Evolutionary conservation across 2,797 vertebrate genomes (phyloP).

Genomic region (Orientallactaga sibirica): DNA sequence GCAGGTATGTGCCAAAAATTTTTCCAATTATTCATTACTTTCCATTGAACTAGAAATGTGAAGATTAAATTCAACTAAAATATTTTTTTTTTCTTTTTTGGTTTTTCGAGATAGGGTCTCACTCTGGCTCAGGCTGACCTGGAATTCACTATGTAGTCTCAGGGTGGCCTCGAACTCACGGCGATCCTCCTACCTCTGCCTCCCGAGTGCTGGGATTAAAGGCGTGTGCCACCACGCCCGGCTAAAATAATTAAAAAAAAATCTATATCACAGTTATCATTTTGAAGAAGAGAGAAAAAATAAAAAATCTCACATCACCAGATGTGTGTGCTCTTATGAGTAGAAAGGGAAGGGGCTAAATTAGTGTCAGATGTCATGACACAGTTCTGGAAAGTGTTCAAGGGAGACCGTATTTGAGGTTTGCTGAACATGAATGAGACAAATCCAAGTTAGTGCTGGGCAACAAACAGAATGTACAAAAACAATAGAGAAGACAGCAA

Average conservation of each 20-base stretch:
- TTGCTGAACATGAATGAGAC: not conserved
- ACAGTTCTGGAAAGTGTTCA: not conserved
- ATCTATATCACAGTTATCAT: not conserved
- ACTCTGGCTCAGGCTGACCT: too few species aligned
- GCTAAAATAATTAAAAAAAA: too few species aligned
- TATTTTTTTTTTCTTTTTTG: not conserved
- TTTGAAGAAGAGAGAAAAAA: not conserved
- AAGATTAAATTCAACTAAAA: not conserved
- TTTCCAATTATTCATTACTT: constrained; percentile 13
- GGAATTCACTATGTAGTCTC: too few species aligned
- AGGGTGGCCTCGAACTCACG: too few species aligned
- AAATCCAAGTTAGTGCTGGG: not conserved
- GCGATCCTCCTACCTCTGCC: too few species aligned
- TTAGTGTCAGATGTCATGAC: not conserved
- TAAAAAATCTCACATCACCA: not conserved
- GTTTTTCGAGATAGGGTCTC: too few species aligned
- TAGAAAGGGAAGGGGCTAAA: not conserved
- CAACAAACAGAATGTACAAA: constrained; percentile 7
- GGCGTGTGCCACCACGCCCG: too few species aligned
- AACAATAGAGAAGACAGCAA: not conserved
- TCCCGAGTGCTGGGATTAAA: too few species aligned
- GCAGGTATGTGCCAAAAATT: constrained; percentile 10
- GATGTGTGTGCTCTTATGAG: not conserved
- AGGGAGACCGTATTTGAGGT: not conserved
- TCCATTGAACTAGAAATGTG: not conserved